Evolutionary conservation across 1,140 invertebrate genomes (phyloP).

Genomic region (Aricia agestis): DNA sequence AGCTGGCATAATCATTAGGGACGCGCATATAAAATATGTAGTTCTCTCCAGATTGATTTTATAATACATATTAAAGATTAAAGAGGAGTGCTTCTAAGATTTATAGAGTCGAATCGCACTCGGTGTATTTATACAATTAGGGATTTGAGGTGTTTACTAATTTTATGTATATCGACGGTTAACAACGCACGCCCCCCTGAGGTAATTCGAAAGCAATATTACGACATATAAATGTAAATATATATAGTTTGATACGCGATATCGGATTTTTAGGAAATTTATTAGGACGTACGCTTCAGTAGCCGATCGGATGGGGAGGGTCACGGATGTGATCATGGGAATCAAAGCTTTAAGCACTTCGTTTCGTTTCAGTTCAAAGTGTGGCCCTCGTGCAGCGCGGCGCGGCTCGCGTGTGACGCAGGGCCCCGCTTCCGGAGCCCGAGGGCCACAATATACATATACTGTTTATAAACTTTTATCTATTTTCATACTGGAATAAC

Average conservation of each 20-base stretch:
- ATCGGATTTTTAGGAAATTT: conserved; percentile 73
- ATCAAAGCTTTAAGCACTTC: conserved; percentile 71
- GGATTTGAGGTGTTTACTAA: conserved; percentile 68
- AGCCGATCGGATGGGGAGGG: conserved; percentile 59
- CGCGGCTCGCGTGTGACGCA: neutral
- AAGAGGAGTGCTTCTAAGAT: conserved; percentile 68
- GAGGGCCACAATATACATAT: conserved; percentile 23
- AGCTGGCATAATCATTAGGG: conserved; percentile 55
- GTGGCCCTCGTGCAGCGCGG: conserved; percentile 41
- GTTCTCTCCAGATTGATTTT: conserved; percentile 49
- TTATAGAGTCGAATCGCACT: conserved; percentile 67
- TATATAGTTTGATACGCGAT: conserved; percentile 73
- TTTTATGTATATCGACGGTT: conserved; percentile 60
- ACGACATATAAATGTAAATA: conserved; percentile 76
- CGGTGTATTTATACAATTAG: conserved; percentile 60
- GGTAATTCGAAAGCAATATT: conserved; percentile 73
- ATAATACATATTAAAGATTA: conserved; percentile 65
- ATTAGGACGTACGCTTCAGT: conserved; percentile 67
- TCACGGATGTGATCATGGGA: conserved; percentile 68
- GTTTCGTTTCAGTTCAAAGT: conserved; percentile 56
- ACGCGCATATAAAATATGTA: conserved; percentile 61
- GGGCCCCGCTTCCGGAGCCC: neutral
- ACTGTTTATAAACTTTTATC: conserved; percentile 50
- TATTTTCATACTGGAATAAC: conserved; percentile 69
- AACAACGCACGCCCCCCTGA: conserved; percentile 70